Percentiles rank a stretch among this genome's conserved stretches.
phyloP scores from a whole-genome alignment of 2,113 vertebrate species.

The Microtus pennsylvanicus region DNA sequence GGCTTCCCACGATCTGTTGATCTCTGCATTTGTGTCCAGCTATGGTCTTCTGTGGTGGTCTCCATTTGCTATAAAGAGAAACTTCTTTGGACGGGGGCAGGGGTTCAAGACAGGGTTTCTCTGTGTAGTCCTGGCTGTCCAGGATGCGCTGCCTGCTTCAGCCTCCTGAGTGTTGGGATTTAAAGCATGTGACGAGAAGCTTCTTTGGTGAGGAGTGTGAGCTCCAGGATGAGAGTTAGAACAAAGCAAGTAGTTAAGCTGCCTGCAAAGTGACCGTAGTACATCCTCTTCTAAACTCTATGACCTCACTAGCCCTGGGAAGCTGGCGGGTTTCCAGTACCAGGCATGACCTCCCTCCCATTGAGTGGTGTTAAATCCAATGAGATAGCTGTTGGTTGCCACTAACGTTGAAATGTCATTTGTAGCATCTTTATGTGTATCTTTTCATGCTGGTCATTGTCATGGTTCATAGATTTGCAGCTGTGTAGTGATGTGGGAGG shows the following conservation, averaged over 20 bases:
- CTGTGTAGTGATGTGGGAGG: too few species aligned
- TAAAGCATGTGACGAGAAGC: background rate
- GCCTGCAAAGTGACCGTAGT: background rate
- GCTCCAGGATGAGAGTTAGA: background rate
- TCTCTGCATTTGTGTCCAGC: too few species aligned
- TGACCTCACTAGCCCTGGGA: background rate
- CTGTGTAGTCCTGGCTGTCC: background rate
- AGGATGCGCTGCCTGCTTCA: background rate
- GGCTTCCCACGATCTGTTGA: too few species aligned
- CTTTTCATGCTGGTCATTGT: background rate
- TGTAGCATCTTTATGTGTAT: background rate
- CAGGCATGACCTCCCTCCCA: background rate
- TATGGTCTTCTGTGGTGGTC: too few species aligned
- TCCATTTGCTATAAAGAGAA: too few species aligned
- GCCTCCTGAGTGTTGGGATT: background rate
- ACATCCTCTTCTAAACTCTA: background rate
- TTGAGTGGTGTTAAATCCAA: background rate
- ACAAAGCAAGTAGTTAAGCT: background rate
- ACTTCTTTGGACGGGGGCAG: too few species aligned
- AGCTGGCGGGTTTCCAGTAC: background rate
- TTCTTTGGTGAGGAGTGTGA: background rate
- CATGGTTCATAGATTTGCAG: background rate
- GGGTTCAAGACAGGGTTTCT: too few species aligned
- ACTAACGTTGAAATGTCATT: background rate
- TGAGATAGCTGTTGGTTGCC: background rate